A percentile compares a stretch with the other conserved stretches of the same genome.
Evolutionary conservation across 2,888 invertebrate genomes (phyloP).

Genomic region (Dorcus parallelipipedus): DNA sequence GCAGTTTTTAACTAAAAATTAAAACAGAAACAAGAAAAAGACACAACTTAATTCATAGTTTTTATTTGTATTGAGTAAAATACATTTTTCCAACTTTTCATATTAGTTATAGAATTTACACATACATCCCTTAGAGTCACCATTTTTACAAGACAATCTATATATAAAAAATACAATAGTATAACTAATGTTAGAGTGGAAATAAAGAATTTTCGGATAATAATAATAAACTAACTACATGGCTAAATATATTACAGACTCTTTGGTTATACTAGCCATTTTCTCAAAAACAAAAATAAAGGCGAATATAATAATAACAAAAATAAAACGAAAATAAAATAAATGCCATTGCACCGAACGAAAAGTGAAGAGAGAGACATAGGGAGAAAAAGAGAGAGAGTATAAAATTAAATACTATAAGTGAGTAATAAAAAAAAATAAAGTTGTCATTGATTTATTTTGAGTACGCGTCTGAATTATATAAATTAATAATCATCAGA

Average conservation of each 20-base stretch:
- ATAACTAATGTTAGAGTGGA: slow-evolving; percentile 23
- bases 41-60: slow-evolving; percentile 17
- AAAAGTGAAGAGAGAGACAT: background rate
- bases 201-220: slow-evolving; percentile 21
- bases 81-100: slow-evolving; percentile 47
- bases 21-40: slow-evolving; percentile 38
- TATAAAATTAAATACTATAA: slow-evolving; percentile 20
- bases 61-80: slow-evolving; percentile 47
- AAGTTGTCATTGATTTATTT: slow-evolving; percentile 17
- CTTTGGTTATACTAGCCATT: slow-evolving; percentile 52
- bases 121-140: slow-evolving; percentile 44
- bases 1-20: background rate
- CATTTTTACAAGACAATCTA: slow-evolving; percentile 37
- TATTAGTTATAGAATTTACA: slow-evolving; percentile 44
- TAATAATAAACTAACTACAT: slow-evolving; percentile 29
- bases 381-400: slow-evolving; percentile 12
- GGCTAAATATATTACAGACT: slow-evolving; percentile 46
- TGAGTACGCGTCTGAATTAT: slow-evolving; percentile 9
- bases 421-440: slow-evolving; percentile 12
- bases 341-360: background rate
- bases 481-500: slow-evolving; percentile 7
- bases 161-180: slow-evolving; percentile 31
- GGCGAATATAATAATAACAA: slow-evolving; percentile 30
- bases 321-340: slow-evolving; percentile 26
- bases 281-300: slow-evolving; percentile 34